phyloP scores from a whole-genome alignment of 2,888 invertebrate species.

The Drosophila robusta region DNA sequence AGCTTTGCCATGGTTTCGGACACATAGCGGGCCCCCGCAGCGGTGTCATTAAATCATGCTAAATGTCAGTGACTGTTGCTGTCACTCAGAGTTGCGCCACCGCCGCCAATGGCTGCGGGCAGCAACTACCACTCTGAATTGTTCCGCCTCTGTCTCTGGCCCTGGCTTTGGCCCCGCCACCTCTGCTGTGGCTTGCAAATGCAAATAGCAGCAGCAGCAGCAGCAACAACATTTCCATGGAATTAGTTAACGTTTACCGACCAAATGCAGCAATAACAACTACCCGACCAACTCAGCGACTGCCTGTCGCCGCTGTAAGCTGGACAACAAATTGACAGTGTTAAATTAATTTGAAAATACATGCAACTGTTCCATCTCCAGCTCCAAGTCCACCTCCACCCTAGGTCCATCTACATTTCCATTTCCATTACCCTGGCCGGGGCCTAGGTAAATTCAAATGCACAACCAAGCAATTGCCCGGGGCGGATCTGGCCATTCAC shows the following conservation, averaged over 20 bases:
- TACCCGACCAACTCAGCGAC: constrained; percentile 22
- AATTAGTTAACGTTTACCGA: constrained; percentile 82
- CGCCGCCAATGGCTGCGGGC: constrained; percentile 62
- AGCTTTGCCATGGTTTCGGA: constrained; percentile 50
- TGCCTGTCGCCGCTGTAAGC: constrained; percentile 66
- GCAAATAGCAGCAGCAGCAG: constrained; percentile 60
- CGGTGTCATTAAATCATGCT: constrained; percentile 80
- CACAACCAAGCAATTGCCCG: constrained; percentile 29
- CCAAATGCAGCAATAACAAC: constrained; percentile 55
- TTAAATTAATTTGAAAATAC: constrained; percentile 82
- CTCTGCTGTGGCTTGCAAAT: constrained; percentile 61
- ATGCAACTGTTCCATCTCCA: constrained; percentile 58
- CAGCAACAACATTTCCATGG: constrained; percentile 74
- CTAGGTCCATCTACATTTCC: constrained; percentile 30
- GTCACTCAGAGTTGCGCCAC: constrained; percentile 59
- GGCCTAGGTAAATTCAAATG: constrained; percentile 69
- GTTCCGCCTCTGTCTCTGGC: constrained; percentile 6
- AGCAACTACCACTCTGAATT: constrained; percentile 61
- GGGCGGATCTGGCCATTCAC: constrained; percentile 13
- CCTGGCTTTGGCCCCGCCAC: background rate
- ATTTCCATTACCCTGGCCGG: constrained; percentile 18
- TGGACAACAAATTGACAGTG: constrained; percentile 78
- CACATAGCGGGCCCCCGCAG: constrained; percentile 47
- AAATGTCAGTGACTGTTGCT: constrained; percentile 77
- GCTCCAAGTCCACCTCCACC: constrained; percentile 8